phyloP scores from a whole-genome alignment of 2,113 vertebrate species.

The Pollachius pollachius region DNA sequence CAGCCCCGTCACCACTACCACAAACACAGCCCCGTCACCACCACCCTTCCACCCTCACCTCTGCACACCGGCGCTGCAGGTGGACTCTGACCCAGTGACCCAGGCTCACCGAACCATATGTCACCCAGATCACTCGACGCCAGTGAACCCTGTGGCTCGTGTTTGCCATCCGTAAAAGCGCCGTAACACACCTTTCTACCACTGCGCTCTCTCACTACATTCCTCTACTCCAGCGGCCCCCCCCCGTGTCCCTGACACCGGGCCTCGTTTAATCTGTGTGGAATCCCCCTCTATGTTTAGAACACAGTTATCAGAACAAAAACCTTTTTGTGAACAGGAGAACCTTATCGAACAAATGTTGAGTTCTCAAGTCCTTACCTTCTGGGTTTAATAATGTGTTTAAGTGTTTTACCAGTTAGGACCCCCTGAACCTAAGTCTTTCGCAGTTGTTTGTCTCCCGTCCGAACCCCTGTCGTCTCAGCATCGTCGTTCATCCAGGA shows the following conservation, averaged over 20 bases:
- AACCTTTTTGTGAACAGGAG: conserved; percentile 33
- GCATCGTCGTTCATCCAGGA: conserved; percentile 33
- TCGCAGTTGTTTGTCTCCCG: conserved; percentile 31
- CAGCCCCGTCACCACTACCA: conserved; percentile 15
- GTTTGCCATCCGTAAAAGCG: conserved; percentile 32
- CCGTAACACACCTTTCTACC: conserved; percentile 48
- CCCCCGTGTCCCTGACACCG: conserved; percentile 33
- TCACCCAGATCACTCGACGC: no score
- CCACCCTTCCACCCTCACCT: conserved; percentile 14
- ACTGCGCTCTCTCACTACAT: conserved; percentile 60
- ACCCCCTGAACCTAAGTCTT: not conserved
- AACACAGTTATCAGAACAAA: conserved; percentile 34
- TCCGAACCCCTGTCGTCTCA: conserved; percentile 39
- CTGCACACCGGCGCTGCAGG: conserved; percentile 29
- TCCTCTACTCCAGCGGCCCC: conserved; percentile 57
- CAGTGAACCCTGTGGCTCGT: no score
- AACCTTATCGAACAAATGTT: not conserved
- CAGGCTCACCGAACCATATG: not conserved
- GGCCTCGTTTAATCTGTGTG: conserved; percentile 52
- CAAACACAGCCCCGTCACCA: conserved; percentile 13
- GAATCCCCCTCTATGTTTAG: conserved; percentile 61
- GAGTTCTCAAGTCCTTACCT: not conserved
- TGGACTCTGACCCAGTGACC: not conserved
- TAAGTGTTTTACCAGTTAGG: conserved; percentile 49
- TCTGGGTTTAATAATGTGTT: conserved; percentile 58